phyloP scores from a whole-genome alignment of 2,113 vertebrate species.

The Peromyscus leucopus region DNA sequence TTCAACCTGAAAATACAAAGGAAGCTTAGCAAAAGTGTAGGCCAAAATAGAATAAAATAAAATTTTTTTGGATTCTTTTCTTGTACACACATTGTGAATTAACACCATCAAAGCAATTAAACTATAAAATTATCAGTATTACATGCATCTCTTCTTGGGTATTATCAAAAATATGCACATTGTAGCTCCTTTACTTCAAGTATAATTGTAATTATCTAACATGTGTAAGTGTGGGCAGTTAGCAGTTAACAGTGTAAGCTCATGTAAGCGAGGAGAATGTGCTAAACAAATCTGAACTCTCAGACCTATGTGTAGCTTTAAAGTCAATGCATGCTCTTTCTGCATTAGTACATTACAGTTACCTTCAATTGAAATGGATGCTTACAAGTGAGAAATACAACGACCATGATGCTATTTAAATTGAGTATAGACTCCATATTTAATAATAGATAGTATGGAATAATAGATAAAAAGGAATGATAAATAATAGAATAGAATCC shows the following conservation, averaged over 20 bases:
- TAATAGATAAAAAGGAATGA: slow-evolving; percentile 75
- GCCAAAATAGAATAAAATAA: not conserved
- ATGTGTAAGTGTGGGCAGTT: not conserved
- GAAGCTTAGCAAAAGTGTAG: not conserved
- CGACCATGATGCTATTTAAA: slow-evolving; percentile 66
- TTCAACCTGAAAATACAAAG: not conserved
- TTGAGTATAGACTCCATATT: slow-evolving; percentile 59
- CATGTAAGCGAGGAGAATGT: slow-evolving; percentile 42
- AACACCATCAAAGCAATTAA: slow-evolving; percentile 72
- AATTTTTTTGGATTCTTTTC: slow-evolving; percentile 35
- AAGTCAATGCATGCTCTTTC: not conserved
- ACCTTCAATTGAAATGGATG: slow-evolving; percentile 41
- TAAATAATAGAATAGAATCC: slow-evolving; percentile 81
- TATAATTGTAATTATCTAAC: slow-evolving; percentile 50
- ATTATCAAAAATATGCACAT: slow-evolving; percentile 70
- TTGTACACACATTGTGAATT: slow-evolving; percentile 44
- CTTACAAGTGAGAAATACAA: slow-evolving; percentile 68
- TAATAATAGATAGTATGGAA: slow-evolving; percentile 78
- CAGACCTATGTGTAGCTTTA: accelerated
- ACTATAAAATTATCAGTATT: slow-evolving; percentile 54
- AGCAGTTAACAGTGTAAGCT: slow-evolving; percentile 48
- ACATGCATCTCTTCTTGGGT: slow-evolving; percentile 57
- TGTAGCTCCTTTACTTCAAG: slow-evolving; percentile 68
- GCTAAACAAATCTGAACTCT: not conserved
- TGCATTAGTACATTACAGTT: slow-evolving; percentile 9